Conservation (phyloP, 2,888 invertebrate species). For the Cantharis rustica region DNA sequence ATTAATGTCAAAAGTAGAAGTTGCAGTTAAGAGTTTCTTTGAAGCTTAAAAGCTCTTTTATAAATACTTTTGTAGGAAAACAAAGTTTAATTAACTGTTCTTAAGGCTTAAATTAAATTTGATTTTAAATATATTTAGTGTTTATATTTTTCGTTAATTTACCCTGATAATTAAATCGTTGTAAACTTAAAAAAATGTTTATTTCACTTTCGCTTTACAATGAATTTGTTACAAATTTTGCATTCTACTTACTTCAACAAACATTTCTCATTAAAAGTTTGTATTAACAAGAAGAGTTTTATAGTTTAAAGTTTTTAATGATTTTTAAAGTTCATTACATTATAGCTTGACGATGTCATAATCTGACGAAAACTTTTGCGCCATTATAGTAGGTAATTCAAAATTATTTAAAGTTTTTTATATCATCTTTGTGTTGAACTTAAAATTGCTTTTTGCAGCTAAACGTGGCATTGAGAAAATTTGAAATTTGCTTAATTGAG, state of each 20-base stretch:
- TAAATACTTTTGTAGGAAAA: neutral
- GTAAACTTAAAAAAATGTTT: neutral
- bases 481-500: constrained; percentile 6
- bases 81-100: neutral
- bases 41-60: neutral
- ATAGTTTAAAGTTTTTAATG: neutral
- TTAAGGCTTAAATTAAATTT: neutral
- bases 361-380: neutral
- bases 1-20: neutral
- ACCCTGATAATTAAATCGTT: neutral
- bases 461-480: constrained; percentile 1
- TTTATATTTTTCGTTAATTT: neutral
- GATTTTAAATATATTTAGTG: neutral
- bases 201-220: neutral
- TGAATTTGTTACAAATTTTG: neutral
- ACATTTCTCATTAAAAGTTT: neutral
- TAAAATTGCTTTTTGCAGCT: neutral
- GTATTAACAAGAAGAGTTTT: neutral
- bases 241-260: neutral
- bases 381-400: neutral
- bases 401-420: neutral
- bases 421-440: neutral
- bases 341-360: neutral
- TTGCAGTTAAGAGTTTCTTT: neutral
- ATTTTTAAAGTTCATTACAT: neutral